Base-by-base conservation (phyloP, 2,797 vertebrate species). In the Enteromius radiatus region DNA sequence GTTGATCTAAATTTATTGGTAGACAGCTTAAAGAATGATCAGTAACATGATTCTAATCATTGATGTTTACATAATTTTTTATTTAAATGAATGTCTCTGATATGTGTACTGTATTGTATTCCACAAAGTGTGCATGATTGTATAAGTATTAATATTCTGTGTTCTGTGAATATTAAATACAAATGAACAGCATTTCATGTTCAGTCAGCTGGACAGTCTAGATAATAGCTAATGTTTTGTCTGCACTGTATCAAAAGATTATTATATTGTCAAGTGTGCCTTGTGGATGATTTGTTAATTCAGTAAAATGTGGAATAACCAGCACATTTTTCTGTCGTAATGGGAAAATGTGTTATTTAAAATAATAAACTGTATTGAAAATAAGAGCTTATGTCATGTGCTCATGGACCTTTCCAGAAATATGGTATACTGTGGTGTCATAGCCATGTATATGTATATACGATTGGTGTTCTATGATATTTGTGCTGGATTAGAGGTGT, bases 1-100 rank as follows among this genome's bases (percentile, higher is more conserved):
- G 36, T 15, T 33, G 5, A 54, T 65, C 23, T 41, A 1, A 52
- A 61, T 52, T 41, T 23, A 41, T 23, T 56, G 14, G 69, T 43
- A 36, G 73, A 82, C 43, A 69, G 73, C 33, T 69, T 4, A 76
- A 17, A 56, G 52, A 61, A 31, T 76, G 26, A 76, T 64, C 38
- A 73, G 33, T 26, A 5, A 14, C 9, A 26, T 73, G 7, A 45
- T 47, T 26, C 12, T 38, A 49, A 23, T 26, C 45, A 17, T 65
- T 75, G 43, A 49, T 74, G 61, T 43, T 75, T 26, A 75, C 4
- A 31, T 28, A 26, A 11, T 56, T 41, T 47, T 31, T 33, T 12
- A 31, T 74, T 54, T 21, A 0, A 41, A n/a, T 59, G 19, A 45
- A 47, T 49, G 41, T 63, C 23, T 54, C n/a, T 43, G 12, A 41